Percentiles rank a stretch among this genome's conserved stretches.
Evolutionary conservation across 2,113 vertebrate species (phyloP).

Genomic region (Indicator indicator): DNA sequence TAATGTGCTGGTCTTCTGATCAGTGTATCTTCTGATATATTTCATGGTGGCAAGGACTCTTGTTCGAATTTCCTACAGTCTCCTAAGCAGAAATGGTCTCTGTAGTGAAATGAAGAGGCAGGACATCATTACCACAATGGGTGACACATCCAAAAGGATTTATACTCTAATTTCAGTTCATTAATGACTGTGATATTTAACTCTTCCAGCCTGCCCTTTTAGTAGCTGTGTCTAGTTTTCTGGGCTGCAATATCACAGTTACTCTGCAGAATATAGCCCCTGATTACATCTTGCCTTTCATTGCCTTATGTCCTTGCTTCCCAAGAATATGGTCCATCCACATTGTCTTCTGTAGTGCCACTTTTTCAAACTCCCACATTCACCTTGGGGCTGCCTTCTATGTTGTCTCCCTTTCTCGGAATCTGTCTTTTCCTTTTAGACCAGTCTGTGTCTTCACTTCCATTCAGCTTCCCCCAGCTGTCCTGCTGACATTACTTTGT

Average conservation of each 20-base stretch:
- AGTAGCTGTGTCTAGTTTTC: not conserved
- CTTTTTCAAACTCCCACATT: not conserved
- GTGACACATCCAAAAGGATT: not conserved
- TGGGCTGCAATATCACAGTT: not conserved
- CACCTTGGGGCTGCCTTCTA: not conserved
- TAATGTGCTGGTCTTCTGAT: not conserved
- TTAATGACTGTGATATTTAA: conserved; percentile 38
- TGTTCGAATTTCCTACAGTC: not conserved
- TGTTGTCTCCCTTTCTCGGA: not conserved
- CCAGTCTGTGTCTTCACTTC: not conserved
- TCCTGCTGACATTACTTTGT: not conserved
- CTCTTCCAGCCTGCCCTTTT: not conserved
- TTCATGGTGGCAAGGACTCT: not conserved
- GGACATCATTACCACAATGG: not conserved
- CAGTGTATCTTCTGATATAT: not conserved
- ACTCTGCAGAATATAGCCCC: not conserved
- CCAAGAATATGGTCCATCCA: not conserved
- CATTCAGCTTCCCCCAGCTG: not conserved
- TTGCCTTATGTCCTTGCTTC: not conserved
- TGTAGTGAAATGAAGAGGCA: not conserved
- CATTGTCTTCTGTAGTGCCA: not conserved
- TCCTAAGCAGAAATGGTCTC: not conserved
- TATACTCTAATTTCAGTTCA: conserved; percentile 30
- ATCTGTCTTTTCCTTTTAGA: not conserved
- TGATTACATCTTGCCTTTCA: not conserved